A percentile compares a stretch with the other conserved stretches of the same genome.
These are phyloP conservation scores for Physeter macrocephalus DNA, from an alignment of 2,113 vertebrate genomes.

Conservation along the genomic window DNA sequence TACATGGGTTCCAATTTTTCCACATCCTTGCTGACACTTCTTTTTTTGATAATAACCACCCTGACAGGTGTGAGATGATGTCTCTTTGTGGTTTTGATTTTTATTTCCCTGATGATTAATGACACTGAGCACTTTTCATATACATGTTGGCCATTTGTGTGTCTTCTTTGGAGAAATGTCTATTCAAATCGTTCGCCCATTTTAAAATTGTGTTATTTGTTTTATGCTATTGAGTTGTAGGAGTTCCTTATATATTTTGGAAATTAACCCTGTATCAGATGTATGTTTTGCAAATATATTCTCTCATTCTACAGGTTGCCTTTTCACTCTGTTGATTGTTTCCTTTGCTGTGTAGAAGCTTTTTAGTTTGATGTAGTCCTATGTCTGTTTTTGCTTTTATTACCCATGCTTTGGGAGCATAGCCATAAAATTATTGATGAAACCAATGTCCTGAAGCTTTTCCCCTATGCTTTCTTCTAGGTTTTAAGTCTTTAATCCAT, in stretches of 20 bases:
- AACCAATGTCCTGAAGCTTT: neutral
- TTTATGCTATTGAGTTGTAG: neutral
- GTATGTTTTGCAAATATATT: neutral
- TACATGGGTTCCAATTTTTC: neutral
- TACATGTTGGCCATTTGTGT: neutral
- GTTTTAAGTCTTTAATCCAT: neutral
- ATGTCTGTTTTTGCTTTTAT: neutral
- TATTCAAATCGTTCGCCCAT: neutral
- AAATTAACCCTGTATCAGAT: neutral
- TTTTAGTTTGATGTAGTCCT: neutral
- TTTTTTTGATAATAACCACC: neutral
- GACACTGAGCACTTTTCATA: neutral
- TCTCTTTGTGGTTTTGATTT: neutral
- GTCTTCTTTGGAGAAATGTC: neutral
- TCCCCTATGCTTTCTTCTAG: neutral
- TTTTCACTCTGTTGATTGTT: neutral
- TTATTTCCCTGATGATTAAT: neutral
- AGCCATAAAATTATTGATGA: neutral
- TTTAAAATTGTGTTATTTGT: neutral
- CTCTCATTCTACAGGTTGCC: neutral
- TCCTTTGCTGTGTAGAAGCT: neutral
- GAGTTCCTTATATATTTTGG: neutral
- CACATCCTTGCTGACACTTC: neutral
- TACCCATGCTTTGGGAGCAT: neutral
- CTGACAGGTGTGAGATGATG: neutral